Base-by-base conservation (phyloP, 2,888 invertebrate species). In the Athripsodes cinereus region DNA sequence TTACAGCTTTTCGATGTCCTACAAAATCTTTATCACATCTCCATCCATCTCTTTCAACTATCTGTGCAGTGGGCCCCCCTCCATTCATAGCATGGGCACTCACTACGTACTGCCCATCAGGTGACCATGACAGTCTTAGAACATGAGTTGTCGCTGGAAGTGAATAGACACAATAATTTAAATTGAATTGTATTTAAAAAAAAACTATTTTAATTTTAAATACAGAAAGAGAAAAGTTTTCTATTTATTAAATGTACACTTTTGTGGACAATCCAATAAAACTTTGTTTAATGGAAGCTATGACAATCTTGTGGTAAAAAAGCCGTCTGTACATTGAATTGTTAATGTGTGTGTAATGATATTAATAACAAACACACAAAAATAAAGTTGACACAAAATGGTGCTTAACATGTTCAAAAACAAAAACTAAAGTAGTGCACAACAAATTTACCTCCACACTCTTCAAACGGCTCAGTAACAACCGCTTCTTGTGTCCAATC, bases 21-120 rank as follows among this genome's bases (percentile, higher is more conserved):
- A 98, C 98, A 74, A 97, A 96, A 80, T 99, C 98, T 71, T 94
- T 92, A 68, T 94, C 92, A 65, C 90, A 88, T 59, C 88, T 87
- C 96, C 97, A 99, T 6, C 91, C 92, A 69, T 92, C 92, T 11
- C 98, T 79, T 72, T 92, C 92, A 49, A 99, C 91, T 65, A 99
- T 96, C 74, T 96, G 95, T 1, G 98, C 96, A 0, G 96, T 96
- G 0, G 98, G 97, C 0, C 96, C 97, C 10, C 93, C 92, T 53
- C 96, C 96, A 72, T 99, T 99, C 92, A 96, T 97, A 0, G 98
- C 96, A 77, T 98, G 96, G 1, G 99, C 97, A 0, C 97, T 96
- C 19, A 99, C 88, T 60, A 99, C 81, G 74, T 95, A 96, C 71
- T 95, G 93, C 0, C 93, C 99, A 75, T 99, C 99, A 0, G 99